A percentile compares a stretch with the other conserved stretches of the same genome.
Conservation (phyloP, 2,113 vertebrate genomes). For the Arvicanthis niloticus region DNA sequence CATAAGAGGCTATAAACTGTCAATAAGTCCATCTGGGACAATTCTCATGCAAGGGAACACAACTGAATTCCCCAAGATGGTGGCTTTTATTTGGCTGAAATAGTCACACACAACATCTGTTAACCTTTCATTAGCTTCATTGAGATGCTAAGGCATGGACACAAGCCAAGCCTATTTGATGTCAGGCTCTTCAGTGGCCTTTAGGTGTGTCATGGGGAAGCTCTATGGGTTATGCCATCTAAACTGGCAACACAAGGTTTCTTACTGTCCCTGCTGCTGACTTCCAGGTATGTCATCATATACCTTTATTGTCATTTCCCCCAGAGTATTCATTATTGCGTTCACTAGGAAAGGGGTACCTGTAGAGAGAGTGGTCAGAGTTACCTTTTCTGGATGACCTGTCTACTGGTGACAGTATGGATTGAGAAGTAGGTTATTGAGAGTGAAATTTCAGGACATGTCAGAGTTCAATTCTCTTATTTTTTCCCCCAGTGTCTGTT, state of each 20-base stretch:
- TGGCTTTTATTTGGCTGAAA: not conserved
- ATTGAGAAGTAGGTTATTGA: not conserved
- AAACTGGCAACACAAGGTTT: not conserved
- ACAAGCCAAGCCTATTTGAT: not conserved
- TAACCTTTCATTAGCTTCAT: not conserved
- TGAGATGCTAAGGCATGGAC: not conserved
- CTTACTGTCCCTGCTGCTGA: not conserved
- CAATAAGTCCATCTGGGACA: not conserved
- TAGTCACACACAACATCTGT: not conserved
- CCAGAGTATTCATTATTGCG: conserved; percentile 35
- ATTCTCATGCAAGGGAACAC: not conserved
- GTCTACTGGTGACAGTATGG: not conserved
- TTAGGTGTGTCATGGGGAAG: not conserved
- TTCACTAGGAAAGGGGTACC: not conserved
- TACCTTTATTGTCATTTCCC: conserved; percentile 31
- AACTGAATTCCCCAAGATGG: not conserved
- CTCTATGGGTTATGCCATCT: not conserved
- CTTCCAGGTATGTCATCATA: not conserved
- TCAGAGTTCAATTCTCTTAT: not conserved
- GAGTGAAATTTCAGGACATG: not conserved
- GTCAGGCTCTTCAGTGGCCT: not conserved
- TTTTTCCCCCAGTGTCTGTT: not conserved
- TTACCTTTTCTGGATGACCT: not conserved
- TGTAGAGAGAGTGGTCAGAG: not conserved
- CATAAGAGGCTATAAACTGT: not conserved